Evolutionary conservation across 2,113 vertebrate genomes (phyloP).

Genomic region (Callipepla californica): DNA sequence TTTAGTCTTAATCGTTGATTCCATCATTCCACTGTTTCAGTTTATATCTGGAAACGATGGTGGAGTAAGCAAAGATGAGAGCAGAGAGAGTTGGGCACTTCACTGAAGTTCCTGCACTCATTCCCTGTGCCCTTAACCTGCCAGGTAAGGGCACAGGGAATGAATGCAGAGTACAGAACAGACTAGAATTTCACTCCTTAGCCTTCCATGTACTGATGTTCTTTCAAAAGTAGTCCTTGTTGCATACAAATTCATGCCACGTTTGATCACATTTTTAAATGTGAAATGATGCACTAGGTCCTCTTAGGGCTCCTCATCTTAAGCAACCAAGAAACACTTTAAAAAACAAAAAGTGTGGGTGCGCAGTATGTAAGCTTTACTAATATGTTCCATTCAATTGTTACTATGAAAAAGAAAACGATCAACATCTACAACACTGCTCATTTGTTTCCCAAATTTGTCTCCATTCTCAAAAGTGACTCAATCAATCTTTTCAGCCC

Average conservation of each 20-base stretch:
- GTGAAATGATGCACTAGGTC: background rate
- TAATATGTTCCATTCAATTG: conserved; percentile 53
- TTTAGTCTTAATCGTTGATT: background rate
- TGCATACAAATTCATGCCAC: background rate
- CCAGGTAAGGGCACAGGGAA: background rate
- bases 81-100: background rate
- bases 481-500: conserved; percentile 13
- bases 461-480: conserved; percentile 54
- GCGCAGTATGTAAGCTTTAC: background rate
- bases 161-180: background rate
- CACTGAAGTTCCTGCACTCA: background rate
- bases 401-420: conserved; percentile 29
- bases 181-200: background rate
- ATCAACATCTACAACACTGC: background rate
- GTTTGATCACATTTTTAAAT: background rate
- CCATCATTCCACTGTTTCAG: background rate
- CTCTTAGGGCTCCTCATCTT: background rate
- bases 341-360: background rate
- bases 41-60: background rate
- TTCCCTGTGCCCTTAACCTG: too few relatives aligned
- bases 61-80: background rate
- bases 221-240: background rate
- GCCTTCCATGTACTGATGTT: background rate
- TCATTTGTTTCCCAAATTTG: conserved; percentile 32
- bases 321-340: background rate